Base-by-base conservation (phyloP, 2,888 invertebrate species). In the Lycaena phlaeas region DNA sequence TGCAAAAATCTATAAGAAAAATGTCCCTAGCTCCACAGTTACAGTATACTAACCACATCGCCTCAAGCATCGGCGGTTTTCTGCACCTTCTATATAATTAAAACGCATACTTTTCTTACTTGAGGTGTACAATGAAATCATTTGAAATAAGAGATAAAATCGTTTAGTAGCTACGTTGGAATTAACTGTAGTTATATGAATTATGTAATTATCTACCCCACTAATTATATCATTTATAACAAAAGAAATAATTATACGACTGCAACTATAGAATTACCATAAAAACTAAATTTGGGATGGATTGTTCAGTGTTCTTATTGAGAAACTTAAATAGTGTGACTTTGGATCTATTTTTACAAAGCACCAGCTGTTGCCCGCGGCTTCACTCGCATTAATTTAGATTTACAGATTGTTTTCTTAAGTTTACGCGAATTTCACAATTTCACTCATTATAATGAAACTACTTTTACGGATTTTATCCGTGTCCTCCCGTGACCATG, bases 31-130 rank as follows among this genome's bases (percentile, higher is more conserved):
- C 64, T 46, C 58, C 38, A 25, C 61, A 34, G 34, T 22, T 1
- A 14, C 18, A 11, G 18, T 34, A 34, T 9, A 12, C 9, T 22
- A 3, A 5, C 5, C 44, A 36, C 41, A 46, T 38, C 42, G 69
- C 71, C 69, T 48, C 53, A 47, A 58, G 74, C 66, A 52, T 52
- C 57, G 46, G 55, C 56, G 58, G 58, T 61, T 65, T 68, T 63
- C 68, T 67, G 63, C 69, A 64, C 68, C 72, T 61, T 59, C 68
- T 54, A 59, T 76, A 61, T 71, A 77, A 78, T 81, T 81, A 77
- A 71, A 76, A 71, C 64, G 57, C 68, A 69, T 60, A 62, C 65
- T 57, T 51, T 54, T 52, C 54, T 73, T 69, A 75, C 77, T 68
- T 64, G 64, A 48, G 61, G 59, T 40, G 52, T 49, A 69, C 64